A percentile compares a stretch with the other conserved stretches of the same genome.
phyloP scores from a whole-genome alignment of 1,140 invertebrate species.

The Octopus sinensis region DNA sequence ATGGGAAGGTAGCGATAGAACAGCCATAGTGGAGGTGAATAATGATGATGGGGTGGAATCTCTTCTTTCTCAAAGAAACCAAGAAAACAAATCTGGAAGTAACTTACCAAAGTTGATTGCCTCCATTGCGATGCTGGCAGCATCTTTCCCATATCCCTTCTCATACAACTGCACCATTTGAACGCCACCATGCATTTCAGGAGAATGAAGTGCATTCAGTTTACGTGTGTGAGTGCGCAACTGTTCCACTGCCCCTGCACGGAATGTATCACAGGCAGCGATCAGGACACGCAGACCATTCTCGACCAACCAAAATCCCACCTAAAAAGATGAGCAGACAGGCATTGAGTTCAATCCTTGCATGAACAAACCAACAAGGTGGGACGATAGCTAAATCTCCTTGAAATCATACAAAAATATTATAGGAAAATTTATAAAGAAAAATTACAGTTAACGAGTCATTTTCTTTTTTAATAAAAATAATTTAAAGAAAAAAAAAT shows the following conservation, averaged over 20 bases:
- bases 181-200: conserved; percentile 57
- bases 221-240: conserved; percentile 91
- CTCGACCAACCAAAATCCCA: conserved; percentile 99
- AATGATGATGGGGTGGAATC: too few species aligned
- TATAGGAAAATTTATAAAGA: too few species aligned
- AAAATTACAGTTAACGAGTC: too few species aligned
- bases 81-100: neutral
- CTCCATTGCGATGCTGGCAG: conserved; percentile 95
- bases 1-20: too few species aligned
- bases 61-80: too few species aligned
- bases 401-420: too few species aligned
- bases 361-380: too few species aligned
- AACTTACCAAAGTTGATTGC: conserved; percentile 76
- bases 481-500: too few species aligned
- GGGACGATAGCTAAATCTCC: too few species aligned
- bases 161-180: conserved; percentile 93
- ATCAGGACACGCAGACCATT: conserved; percentile 95
- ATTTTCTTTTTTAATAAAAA: too few species aligned
- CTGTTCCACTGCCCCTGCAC: conserved; percentile 98
- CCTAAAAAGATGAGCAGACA: conserved; percentile 59
- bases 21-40: too few species aligned
- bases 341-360: too few species aligned
- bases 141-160: conserved; percentile 97
- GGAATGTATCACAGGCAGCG: conserved; percentile 98
- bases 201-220: conserved; percentile 89